These are phyloP conservation scores for Epiblema foenella DNA, from an alignment of 2,888 invertebrate species.

Conservation along the genomic window DNA sequence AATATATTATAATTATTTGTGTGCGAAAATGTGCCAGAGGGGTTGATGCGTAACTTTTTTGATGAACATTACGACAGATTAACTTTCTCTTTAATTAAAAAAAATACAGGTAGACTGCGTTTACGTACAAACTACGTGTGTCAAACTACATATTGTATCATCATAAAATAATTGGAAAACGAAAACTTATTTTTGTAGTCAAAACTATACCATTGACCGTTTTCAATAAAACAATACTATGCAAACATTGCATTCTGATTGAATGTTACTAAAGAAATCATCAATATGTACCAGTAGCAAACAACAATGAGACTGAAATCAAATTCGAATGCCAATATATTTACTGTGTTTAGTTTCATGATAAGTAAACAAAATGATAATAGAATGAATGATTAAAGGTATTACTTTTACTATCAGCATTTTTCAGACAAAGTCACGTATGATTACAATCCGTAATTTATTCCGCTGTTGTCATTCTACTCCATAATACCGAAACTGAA, in stretches of 20 bases:
- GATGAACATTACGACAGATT: too few species aligned
- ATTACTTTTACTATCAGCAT: neutral
- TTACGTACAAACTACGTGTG: too few species aligned
- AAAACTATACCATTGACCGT: neutral
- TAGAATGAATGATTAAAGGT: neutral
- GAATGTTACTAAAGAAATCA: neutral
- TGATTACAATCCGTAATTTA: slow-evolving; percentile 24
- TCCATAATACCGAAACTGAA: slow-evolving; percentile 43
- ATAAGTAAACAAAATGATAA: neutral
- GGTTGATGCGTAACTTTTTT: too few species aligned
- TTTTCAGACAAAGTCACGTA: slow-evolving; percentile 7
- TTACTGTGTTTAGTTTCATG: neutral
- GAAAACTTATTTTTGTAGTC: too few species aligned
- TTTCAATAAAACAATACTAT: neutral
- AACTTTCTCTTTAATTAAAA: too few species aligned
- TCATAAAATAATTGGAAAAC: too few species aligned
- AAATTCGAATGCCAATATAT: neutral
- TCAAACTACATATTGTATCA: too few species aligned
- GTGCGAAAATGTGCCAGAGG: too few species aligned
- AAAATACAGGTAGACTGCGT: too few species aligned
- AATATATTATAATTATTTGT: too few species aligned
- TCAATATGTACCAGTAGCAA: neutral
- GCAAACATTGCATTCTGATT: neutral
- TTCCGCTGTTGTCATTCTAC: slow-evolving; percentile 22
- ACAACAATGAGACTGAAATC: neutral